Conservation (phyloP, 2,797 vertebrate species). For the Anabas testudineus region DNA sequence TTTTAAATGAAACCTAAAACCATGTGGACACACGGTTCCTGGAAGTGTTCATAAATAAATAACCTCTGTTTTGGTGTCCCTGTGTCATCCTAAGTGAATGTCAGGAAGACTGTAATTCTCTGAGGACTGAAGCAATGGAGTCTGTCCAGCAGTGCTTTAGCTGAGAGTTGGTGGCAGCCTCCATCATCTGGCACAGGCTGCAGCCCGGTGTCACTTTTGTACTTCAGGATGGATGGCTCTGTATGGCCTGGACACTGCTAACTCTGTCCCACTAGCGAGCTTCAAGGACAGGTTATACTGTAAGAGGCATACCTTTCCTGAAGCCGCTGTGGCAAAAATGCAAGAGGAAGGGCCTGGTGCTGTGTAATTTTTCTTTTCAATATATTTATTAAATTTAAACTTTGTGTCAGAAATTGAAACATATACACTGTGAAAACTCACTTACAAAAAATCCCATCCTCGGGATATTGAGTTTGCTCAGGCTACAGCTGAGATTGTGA, state of each 20-base stretch:
- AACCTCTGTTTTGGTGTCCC: slow-evolving; percentile 82
- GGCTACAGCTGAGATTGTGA: slow-evolving; percentile 65
- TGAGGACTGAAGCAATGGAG: slow-evolving; percentile 64
- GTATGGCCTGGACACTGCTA: slow-evolving; percentile 68
- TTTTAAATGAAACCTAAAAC: slow-evolving; percentile 79
- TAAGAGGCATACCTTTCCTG: slow-evolving; percentile 52
- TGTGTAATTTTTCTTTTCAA: slow-evolving; percentile 69
- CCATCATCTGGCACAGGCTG: slow-evolving; percentile 76
- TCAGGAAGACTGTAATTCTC: slow-evolving; percentile 78
- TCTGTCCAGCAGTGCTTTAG: slow-evolving; percentile 69
- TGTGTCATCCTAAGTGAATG: slow-evolving; percentile 80
- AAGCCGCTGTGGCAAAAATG: slow-evolving; percentile 32
- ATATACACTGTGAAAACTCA: slow-evolving; percentile 73
- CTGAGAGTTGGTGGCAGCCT: slow-evolving; percentile 73
- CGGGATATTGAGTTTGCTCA: slow-evolving; percentile 77
- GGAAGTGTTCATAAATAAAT: slow-evolving; percentile 85
- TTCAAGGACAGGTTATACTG: slow-evolving; percentile 73
- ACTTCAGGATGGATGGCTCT: slow-evolving; percentile 79
- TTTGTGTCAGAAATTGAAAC: slow-evolving; percentile 70
- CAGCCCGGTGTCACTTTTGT: slow-evolving; percentile 77
- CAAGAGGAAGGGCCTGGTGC: slow-evolving; percentile 32
- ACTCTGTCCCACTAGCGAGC: slow-evolving; percentile 71
- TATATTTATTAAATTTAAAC: slow-evolving; percentile 75
- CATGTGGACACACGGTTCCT: slow-evolving; percentile 71
- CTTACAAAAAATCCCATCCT: slow-evolving; percentile 59